phyloP scores from a whole-genome alignment of 2,888 invertebrate species.

The Cartodere bifasciata region DNA sequence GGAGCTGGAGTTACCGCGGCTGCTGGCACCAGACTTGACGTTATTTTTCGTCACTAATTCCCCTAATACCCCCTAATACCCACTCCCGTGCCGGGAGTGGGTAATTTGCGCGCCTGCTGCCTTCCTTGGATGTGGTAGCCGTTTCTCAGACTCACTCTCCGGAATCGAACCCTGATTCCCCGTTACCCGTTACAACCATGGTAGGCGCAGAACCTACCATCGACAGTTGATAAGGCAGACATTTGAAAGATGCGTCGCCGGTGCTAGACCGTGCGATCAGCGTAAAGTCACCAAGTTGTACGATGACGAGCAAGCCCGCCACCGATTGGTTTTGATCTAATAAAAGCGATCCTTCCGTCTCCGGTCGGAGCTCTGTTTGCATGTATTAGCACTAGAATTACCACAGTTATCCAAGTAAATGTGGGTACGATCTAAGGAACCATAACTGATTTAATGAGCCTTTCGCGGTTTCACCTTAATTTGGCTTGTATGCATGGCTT shows the following conservation, averaged over 20 bases:
- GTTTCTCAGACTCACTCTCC: conserved; percentile 59
- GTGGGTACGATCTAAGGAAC: conserved; percentile 33
- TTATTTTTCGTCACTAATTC: conserved; percentile 57
- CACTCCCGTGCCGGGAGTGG: conserved; percentile 45
- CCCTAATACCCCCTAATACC: no score
- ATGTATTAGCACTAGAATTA: conserved; percentile 57
- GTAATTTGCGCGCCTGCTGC: conserved; percentile 59
- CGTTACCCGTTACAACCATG: conserved; percentile 58
- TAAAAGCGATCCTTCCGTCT: conserved; percentile 40
- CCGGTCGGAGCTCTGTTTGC: conserved; percentile 39
- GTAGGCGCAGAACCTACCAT: conserved; percentile 53
- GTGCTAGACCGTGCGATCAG: conserved; percentile 36
- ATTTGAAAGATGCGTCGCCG: conserved; percentile 50
- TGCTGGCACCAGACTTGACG: conserved; percentile 60
- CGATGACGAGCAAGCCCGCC: conserved; percentile 32
- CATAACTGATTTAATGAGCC: conserved; percentile 4
- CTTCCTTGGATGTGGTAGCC: conserved; percentile 60
- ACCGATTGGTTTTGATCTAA: conserved; percentile 43
- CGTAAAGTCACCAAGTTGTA: conserved; percentile 35
- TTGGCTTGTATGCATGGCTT: conserved; percentile 45
- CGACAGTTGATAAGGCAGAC: conserved; percentile 56
- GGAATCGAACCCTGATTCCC: conserved; percentile 64
- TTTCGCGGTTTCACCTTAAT: conserved; percentile 44
- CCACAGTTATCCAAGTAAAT: conserved; percentile 33
- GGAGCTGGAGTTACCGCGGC: conserved; percentile 61